These are phyloP conservation scores for Mustela erminea DNA, from an alignment of 2,797 vertebrate genomes.

Conservation along the genomic window DNA sequence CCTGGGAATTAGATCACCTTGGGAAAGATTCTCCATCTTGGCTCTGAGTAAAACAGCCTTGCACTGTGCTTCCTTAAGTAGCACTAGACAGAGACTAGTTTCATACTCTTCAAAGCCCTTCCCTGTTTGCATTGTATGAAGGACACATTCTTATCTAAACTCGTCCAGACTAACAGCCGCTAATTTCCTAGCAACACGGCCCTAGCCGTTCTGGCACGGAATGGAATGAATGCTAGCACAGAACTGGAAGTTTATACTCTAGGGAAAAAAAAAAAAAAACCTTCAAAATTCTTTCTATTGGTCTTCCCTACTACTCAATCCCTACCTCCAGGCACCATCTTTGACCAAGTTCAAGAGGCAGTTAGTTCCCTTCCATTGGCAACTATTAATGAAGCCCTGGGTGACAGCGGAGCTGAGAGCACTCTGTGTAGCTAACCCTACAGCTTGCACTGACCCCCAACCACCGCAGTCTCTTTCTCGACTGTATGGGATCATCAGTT, in stretches of 20 bases:
- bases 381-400: neutral
- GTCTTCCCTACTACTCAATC: neutral
- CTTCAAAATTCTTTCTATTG: neutral
- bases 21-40: neutral
- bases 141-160: neutral
- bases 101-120: neutral
- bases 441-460: neutral
- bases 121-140: neutral
- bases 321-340: neutral
- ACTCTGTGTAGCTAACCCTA: neutral
- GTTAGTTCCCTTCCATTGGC: neutral
- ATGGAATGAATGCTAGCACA: neutral
- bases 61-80: neutral
- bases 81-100: neutral
- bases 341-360: neutral
- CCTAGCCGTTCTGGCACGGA: neutral
- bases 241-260: slow-evolving; percentile 12
- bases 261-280: neutral
- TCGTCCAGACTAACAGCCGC: neutral
- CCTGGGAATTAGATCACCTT: slow-evolving; percentile 29
- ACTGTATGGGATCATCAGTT: neutral
- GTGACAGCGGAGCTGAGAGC: neutral
- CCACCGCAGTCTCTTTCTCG: neutral
- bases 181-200: slow-evolving; percentile 9
- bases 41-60: neutral